Percentiles rank a stretch among this genome's conserved stretches.
Conservation (phyloP, 1,140 invertebrate genomes). For the Euglossa dilemma region DNA sequence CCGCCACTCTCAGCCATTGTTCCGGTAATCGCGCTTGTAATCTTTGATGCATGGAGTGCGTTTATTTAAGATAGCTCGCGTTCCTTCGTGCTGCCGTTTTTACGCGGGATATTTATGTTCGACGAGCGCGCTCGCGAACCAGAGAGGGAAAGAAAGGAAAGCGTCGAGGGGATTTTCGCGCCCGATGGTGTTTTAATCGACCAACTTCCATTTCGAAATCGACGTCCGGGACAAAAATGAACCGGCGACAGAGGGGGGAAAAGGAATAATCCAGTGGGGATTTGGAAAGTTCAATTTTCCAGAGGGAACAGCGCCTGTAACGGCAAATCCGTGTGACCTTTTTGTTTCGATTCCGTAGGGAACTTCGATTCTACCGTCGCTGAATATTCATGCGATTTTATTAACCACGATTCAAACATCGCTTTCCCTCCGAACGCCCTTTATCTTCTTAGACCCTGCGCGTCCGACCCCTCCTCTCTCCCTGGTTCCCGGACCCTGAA, state of each 20-base stretch:
- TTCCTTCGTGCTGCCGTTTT: not conserved
- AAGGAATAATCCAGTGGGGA: constrained; percentile 44
- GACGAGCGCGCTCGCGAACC: not conserved
- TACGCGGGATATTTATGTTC: not conserved
- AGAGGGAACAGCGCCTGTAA: constrained; percentile 39
- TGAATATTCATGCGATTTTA: constrained; percentile 71
- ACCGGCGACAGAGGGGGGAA: not conserved
- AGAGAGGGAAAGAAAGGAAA: not conserved
- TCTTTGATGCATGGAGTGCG: not conserved
- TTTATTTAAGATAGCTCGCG: not conserved
- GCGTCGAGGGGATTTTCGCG: constrained; percentile 20
- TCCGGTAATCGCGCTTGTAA: not conserved
- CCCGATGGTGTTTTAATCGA: constrained; percentile 49
- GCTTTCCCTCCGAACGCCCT: constrained; percentile 51
- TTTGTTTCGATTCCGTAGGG: constrained; percentile 63
- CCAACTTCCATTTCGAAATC: constrained; percentile 59
- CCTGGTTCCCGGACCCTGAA: constrained; percentile 3
- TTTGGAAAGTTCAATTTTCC: constrained; percentile 68
- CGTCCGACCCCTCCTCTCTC: constrained; percentile 11
- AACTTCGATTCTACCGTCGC: constrained; percentile 59
- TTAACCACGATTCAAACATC: constrained; percentile 68
- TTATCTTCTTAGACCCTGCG: constrained; percentile 63
- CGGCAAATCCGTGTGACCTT: constrained; percentile 62
- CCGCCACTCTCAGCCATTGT: not conserved
- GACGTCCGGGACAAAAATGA: constrained; percentile 17